A percentile compares a stretch with the other conserved stretches of the same genome.
Evolutionary conservation across 2,888 invertebrate genomes (phyloP).

Genomic region (Hypsopygia costalis): DNA sequence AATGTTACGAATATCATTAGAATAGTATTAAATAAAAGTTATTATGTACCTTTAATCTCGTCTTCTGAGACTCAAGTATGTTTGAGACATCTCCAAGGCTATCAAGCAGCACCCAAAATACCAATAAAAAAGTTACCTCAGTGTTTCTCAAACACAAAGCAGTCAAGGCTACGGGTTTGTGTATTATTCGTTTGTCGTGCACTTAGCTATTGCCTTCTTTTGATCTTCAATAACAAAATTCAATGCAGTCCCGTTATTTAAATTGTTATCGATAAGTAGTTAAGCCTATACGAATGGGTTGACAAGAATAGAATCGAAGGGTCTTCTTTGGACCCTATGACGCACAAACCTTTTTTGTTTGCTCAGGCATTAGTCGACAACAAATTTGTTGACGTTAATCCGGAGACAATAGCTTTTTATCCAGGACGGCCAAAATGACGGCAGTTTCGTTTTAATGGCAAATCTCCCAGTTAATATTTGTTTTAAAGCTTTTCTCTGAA

Average conservation of each 20-base stretch:
- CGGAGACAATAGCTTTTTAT: conserved; percentile 72
- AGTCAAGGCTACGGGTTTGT: too few species aligned
- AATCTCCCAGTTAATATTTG: conserved; percentile 59
- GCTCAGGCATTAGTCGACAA: conserved; percentile 77
- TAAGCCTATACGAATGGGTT: conserved; percentile 48
- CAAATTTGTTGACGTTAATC: conserved; percentile 78
- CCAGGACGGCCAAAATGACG: conserved; percentile 47
- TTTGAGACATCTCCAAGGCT: too few species aligned
- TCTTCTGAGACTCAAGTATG: too few species aligned
- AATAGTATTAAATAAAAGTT: too few species aligned
- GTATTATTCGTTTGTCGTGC: too few species aligned
- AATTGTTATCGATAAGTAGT: conserved; percentile 46
- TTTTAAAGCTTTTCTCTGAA: conserved; percentile 51
- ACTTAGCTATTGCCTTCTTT: too few species aligned
- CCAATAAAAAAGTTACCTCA: too few species aligned
- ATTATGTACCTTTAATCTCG: too few species aligned
- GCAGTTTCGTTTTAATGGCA: conserved; percentile 53
- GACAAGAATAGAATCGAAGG: conserved; percentile 55
- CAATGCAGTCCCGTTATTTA: conserved; percentile 33
- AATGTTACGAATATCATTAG: too few species aligned
- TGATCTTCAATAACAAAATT: conserved; percentile 25
- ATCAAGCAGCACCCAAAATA: too few species aligned
- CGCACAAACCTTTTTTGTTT: conserved; percentile 72
- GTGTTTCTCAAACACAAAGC: too few species aligned
- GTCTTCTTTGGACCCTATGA: conserved; percentile 48